Evolutionary conservation across 2,113 vertebrate species (phyloP), one percentile per base, ranked within the genome.

Genomic region (Agapornis roseicollis): DNA sequence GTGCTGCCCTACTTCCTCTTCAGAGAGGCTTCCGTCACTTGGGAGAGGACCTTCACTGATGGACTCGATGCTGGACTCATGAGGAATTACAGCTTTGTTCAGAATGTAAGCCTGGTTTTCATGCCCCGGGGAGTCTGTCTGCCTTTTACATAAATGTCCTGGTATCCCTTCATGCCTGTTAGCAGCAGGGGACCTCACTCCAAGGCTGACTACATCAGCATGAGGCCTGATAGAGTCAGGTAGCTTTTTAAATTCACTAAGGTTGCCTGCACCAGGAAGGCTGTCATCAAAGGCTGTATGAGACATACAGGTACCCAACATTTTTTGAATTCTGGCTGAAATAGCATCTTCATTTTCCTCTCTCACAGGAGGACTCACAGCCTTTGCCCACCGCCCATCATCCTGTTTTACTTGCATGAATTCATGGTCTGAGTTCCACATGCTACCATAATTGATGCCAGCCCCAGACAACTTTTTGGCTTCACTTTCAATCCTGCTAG

Each of bases 21-120:
- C 99, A 27, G 98, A 99, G 53, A 99, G 96, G 96, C 98, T 98
- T 22, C 97, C 98, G 7, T 99, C 99, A 80, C 99, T 99, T 86
- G 98, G 95, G 70, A 99, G 97, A 42, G 98, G 98, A 13, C 99
- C 99, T 94, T 99, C 99, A 2, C 99, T 99, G 95, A 99, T 98
- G 70, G 99, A 99, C 55, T 98, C 98, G 1, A 94, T 98, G 83
- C 99, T 99, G 68, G 98, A 99, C 94, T 98, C 97, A 0, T 93
- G 97, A 69, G 95, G 96, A 56, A 85, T 25, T 42, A 53, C 80
- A 11, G 79, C 76, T 94, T 98, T 97, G 65, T 87, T 95, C 24
- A 77, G 92, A 72, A 94, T 42, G 7, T 92, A 92, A 18, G 18
- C 55, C 55, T 95, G 97, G 71, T 52, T 79, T 90, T 98, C 97